These are phyloP conservation scores for Lordiphosa mommai DNA, from an alignment of 1,140 invertebrate genomes.

Conservation along the genomic window DNA sequence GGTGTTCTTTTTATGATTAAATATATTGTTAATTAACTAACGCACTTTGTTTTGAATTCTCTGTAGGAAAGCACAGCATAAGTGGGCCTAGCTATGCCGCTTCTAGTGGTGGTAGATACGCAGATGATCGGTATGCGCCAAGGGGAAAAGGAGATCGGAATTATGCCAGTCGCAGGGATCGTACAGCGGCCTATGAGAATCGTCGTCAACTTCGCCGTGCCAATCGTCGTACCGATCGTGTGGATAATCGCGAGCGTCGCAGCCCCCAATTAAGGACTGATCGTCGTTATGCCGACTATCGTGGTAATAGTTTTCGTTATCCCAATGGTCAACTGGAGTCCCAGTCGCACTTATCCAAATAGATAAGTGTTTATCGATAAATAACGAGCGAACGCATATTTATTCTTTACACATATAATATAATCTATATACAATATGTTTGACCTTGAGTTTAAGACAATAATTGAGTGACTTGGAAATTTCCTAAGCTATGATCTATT, in stretches of 20 bases:
- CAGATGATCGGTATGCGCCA: neutral
- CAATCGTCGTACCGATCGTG: conserved; percentile 4
- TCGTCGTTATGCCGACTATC: conserved; percentile 24
- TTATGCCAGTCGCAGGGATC: conserved; percentile 5
- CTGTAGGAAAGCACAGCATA: conserved; percentile 25
- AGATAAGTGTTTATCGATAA: no score
- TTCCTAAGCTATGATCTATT: conserved; percentile 7
- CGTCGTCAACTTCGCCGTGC: conserved; percentile 7
- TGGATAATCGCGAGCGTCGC: conserved; percentile 16
- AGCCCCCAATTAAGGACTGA: conserved; percentile 20
- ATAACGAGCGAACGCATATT: no score
- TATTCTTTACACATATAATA: neutral
- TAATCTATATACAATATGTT: neutral
- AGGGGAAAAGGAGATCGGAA: neutral
- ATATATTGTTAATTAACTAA: neutral
- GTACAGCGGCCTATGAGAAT: conserved; percentile 5
- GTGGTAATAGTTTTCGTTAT: conserved; percentile 5
- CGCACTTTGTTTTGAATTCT: neutral
- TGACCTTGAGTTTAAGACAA: neutral
- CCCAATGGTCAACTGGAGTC: conserved; percentile 10
- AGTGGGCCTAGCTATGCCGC: conserved; percentile 28
- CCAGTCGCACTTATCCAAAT: no score
- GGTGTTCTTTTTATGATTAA: neutral
- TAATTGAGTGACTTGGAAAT: neutral
- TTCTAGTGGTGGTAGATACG: conserved; percentile 8